Evolutionary conservation across 2,888 invertebrate genomes (phyloP), one percentile per base, ranked within the genome.

Genomic region (Xestia c-nigrum): DNA sequence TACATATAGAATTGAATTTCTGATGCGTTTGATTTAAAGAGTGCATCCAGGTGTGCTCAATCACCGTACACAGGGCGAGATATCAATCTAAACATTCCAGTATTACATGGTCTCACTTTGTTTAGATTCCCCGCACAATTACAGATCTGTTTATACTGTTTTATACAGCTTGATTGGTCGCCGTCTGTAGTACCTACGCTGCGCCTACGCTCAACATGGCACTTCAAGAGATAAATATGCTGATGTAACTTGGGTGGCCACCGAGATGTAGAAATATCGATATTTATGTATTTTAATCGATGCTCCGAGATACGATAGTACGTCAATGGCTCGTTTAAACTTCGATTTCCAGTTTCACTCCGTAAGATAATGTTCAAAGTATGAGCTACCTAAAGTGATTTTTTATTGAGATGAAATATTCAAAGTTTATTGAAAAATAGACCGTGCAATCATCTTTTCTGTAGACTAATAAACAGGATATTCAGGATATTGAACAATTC

Each of bases 1-100:
- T 92, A 91, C 91, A 89, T 84, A 73, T 64, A 81, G 47, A 85
- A 87, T 86, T 88, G 86, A 88, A 91, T 89, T 81, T 77, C 78
- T 75, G 64, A 80, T 74, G 81, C 81, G 93, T 95, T 95, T 94
- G 93, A 94, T 93, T 95, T 94, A 93, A 90, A 94, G 92, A 94
- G 90, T 85, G 78, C 85, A 88, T 89, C 94, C 94, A 95, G 94
- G 92, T 95, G 94, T 91, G 76, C 84, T 81, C 67, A 76, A 85
- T 74, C 65, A 77, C 76, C 55, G 9, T 19, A 38, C 61, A 19
- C 38, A 5, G 14, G 3, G 19, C 19, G 9, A 38, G 19, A 61
- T 19, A 59, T 19, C 19, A 31, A 43, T 43, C 0, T 40, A 40
- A 9, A 1, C 10, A 6, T 9, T 43, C 0, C 9, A 61, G 31